Evolutionary conservation across 2,888 invertebrate species (phyloP).

Genomic region (Ectemnius continuus): DNA sequence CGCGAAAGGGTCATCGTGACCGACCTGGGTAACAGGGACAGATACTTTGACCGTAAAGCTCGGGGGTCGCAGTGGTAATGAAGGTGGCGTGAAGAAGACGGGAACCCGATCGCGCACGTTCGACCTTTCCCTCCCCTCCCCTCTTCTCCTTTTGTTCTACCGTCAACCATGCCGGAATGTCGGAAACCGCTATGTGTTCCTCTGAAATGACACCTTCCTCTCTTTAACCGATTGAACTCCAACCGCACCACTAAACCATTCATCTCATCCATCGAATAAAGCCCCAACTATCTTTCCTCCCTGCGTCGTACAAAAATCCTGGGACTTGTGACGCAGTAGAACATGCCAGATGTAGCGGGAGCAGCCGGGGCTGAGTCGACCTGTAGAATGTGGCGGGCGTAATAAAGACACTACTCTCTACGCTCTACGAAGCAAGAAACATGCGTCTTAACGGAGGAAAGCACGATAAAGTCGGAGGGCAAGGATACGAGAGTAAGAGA

Average conservation of each 20-base stretch:
- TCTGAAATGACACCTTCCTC: conserved; percentile 27
- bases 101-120: conserved; percentile 54
- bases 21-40: conserved; percentile 51
- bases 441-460: conserved; percentile 56
- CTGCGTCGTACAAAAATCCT: neutral
- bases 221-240: neutral
- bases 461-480: conserved; percentile 21
- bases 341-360: neutral
- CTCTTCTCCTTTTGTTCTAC: conserved; percentile 19
- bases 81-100: conserved; percentile 53
- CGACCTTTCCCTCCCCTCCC: conserved; percentile 37
- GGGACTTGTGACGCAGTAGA: neutral
- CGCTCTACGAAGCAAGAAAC: conserved; percentile 62
- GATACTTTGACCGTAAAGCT: conserved; percentile 49
- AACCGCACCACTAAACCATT: too few species aligned
- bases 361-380: conserved; percentile 54
- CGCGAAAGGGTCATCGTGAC: conserved; percentile 46
- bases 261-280: too few species aligned
- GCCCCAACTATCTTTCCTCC: neutral
- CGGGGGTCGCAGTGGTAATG: conserved; percentile 44
- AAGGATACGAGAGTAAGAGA: conserved; percentile 25
- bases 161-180: conserved; percentile 31
- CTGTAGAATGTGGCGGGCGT: conserved; percentile 68
- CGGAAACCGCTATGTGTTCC: conserved; percentile 47
- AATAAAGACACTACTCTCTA: conserved; percentile 69